Evolutionary conservation across 2,113 vertebrate genomes (phyloP).

Genomic region (Loxodonta africana): DNA sequence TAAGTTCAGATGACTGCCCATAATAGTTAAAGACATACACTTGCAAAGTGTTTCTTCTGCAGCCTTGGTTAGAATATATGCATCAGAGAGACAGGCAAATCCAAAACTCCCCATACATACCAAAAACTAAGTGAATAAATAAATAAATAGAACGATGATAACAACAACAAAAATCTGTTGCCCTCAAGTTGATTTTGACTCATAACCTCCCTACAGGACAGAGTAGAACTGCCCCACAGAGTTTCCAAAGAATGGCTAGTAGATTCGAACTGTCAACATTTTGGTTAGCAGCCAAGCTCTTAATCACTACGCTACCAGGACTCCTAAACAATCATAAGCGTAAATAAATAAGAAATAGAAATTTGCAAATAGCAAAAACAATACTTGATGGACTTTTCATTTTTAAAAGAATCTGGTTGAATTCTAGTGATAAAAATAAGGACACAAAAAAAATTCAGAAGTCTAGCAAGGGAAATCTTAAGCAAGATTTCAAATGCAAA

Average conservation of each 20-base stretch:
- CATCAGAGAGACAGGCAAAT: not conserved
- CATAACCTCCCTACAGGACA: too few species aligned
- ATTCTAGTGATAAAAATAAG: not conserved
- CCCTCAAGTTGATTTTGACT: too few species aligned
- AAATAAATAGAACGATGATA: too few species aligned
- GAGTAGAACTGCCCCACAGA: too few species aligned
- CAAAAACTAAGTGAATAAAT: too few species aligned
- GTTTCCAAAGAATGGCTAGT: too few species aligned
- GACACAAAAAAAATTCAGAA: not conserved
- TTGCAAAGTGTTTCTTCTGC: not conserved
- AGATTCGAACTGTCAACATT: too few species aligned
- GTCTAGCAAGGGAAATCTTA: slow-evolving; percentile 1
- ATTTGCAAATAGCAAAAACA: slow-evolving; percentile 21
- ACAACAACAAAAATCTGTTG: too few species aligned
- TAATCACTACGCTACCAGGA: too few species aligned
- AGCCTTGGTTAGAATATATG: not conserved
- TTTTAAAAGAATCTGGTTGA: slow-evolving; percentile 15
- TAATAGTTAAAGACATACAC: not conserved
- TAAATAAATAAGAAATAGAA: not conserved
- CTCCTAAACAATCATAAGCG: not conserved
- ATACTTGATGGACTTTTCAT: not conserved
- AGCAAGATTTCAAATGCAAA: slow-evolving; percentile 58
- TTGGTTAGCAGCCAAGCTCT: too few species aligned
- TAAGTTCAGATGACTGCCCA: not conserved
- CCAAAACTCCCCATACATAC: not conserved